Base-by-base conservation (phyloP, 2,797 vertebrate species). In the Cygnus olor region DNA sequence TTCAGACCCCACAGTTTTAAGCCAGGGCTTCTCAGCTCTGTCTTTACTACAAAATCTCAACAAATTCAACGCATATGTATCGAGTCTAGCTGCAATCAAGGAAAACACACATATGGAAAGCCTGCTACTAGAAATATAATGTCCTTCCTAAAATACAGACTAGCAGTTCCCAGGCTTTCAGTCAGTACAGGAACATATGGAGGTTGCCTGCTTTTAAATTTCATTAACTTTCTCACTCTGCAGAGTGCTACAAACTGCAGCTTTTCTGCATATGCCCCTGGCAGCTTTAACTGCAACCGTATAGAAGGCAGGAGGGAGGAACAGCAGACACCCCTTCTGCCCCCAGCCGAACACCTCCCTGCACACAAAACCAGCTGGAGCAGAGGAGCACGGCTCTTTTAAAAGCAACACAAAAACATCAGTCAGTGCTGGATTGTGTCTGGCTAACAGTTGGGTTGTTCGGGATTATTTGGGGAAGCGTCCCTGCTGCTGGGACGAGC, bases 381-480 rank as follows among this genome's bases (percentile, higher is more conserved):
- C 36, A 74, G 30, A 80, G 36, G 36, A 74, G 53, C 32, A 10
- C 42, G 42, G 36, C 69, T 68, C 54, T 66, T 60, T 51, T 65
- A 60, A 45, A 63, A 73, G 38, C 68, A 60, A 18, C 21, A 16
- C 38, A 47, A 53, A 79, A 60, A 12, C n/a, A 1, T 10, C 61
- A 3, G 0, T 61, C 57, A 5, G 22, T 54, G 34, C 30, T 38
- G 56, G 32, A 8, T 3, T 54, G 9, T 1, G 2, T 20, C 45
- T 73, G 32, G 58, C 40, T 27, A 56, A 36, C 47, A 27, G 28
- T 6, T 77, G 22, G 11, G n/a, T 18, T 68, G 27, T 12, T 8
- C 1, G 19, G 44, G 44, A 11, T 69, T 79, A 11, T 3, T 7
- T 42, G 58, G 24, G 16, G 36, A 82, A 3, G 4, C 64, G 28